phyloP scores from a whole-genome alignment of 2,888 invertebrate genomes.

The Nemapogon koenigi region DNA sequence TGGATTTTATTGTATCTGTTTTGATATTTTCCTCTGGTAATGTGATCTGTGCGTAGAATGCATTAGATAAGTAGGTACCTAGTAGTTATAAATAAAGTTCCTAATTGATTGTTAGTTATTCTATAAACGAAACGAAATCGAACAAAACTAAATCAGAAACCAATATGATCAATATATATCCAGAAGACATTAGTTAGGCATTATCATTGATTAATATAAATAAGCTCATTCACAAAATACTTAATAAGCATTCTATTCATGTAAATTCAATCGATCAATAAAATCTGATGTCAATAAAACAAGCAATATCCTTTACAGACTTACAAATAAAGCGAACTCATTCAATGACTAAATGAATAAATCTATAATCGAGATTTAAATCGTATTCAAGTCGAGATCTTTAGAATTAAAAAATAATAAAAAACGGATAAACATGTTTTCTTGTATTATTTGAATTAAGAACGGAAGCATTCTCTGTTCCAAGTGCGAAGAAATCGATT shows the following conservation, averaged over 20 bases:
- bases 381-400: constrained; percentile 46
- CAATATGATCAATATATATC: too few species aligned
- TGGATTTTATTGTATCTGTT: constrained; percentile 32
- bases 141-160: too few species aligned
- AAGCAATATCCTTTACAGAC: constrained; percentile 55
- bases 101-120: too few species aligned
- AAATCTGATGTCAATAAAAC: constrained; percentile 37
- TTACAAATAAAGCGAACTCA: too few species aligned
- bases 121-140: too few species aligned
- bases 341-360: constrained; percentile 58
- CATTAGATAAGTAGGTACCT: too few species aligned
- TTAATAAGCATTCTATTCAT: too few species aligned
- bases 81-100: too few species aligned
- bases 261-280: constrained; percentile 6
- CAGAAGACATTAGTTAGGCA: too few species aligned
- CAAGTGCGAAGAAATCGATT: constrained; percentile 63
- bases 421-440: constrained; percentile 41
- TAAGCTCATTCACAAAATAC: too few species aligned
- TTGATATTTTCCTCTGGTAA: too few species aligned
- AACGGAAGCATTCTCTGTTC: constrained; percentile 53
- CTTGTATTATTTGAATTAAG: constrained; percentile 50
- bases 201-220: too few species aligned
- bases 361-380: constrained; percentile 59
- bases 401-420: constrained; percentile 34
- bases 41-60: constrained; percentile 32